A percentile compares a stretch with the other conserved stretches of the same genome.
Evolutionary conservation across 1,140 invertebrate species (phyloP).

Genomic region (Gryon sp.): DNA sequence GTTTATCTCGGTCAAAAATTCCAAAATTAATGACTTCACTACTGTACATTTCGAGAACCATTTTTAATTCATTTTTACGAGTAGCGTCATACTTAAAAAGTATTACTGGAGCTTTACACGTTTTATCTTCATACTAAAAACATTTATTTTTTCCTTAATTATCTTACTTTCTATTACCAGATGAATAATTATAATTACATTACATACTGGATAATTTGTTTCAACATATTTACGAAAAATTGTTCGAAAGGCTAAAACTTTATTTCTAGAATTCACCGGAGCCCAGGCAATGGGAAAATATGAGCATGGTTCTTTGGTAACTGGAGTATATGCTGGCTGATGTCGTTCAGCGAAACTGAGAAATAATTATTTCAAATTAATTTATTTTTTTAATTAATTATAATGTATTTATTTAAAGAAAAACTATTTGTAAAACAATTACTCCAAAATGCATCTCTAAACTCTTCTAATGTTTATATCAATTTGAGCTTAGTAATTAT

Average conservation of each 20-base stretch:
- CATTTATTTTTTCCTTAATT: no score
- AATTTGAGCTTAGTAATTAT: background rate
- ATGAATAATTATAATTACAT: background rate
- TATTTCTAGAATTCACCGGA: conserved; percentile 74
- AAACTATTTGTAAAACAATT: no score
- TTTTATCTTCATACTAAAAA: conserved; percentile 76
- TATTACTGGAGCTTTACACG: conserved; percentile 69
- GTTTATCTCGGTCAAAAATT: conserved; percentile 75
- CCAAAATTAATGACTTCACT: conserved; percentile 74
- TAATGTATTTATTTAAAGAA: no score
- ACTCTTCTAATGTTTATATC: background rate
- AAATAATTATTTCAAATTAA: conserved; percentile 7
- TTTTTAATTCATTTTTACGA: conserved; percentile 72
- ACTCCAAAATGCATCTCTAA: no score
- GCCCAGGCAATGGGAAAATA: conserved; percentile 73
- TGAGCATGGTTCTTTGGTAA: conserved; percentile 64
- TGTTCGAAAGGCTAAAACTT: conserved; percentile 67
- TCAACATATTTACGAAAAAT: conserved; percentile 74
- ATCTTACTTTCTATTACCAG: background rate
- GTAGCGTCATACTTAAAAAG: conserved; percentile 78
- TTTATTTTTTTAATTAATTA: background rate
- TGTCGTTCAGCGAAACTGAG: conserved; percentile 70
- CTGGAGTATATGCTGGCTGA: conserved; percentile 66
- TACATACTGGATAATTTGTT: conserved; percentile 70
- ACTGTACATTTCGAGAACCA: conserved; percentile 71